These are phyloP conservation scores for Coptotermes formosanus DNA, from an alignment of 1,140 invertebrate genomes.

Conservation along the genomic window DNA sequence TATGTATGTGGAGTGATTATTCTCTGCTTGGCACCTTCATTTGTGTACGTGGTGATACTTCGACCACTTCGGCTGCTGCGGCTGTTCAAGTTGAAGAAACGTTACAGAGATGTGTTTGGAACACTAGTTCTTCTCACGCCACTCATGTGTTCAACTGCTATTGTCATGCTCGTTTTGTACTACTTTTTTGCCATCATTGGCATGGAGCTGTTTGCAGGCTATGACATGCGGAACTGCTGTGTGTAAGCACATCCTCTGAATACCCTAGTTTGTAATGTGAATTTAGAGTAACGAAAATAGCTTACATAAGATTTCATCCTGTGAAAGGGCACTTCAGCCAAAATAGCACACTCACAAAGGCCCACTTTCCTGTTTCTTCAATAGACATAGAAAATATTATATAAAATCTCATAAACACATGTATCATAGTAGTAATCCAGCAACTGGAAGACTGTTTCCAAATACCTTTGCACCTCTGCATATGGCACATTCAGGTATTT, in stretches of 20 bases:
- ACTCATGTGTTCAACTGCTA: slow-evolving; percentile 67
- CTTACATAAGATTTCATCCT: too few relatives aligned
- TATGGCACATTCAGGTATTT: too few relatives aligned
- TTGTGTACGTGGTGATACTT: slow-evolving; percentile 73
- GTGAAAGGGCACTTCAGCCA: too few relatives aligned
- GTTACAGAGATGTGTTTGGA: slow-evolving; percentile 86
- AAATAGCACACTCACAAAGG: too few relatives aligned
- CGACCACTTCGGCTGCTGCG: slow-evolving; percentile 65
- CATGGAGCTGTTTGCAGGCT: slow-evolving; percentile 82
- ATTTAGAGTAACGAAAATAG: too few relatives aligned
- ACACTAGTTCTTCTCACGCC: slow-evolving; percentile 80
- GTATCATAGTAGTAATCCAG: too few relatives aligned
- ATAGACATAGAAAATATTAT: too few relatives aligned
- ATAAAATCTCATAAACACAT: too few relatives aligned
- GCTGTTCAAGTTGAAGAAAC: slow-evolving; percentile 78
- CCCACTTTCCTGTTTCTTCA: too few relatives aligned
- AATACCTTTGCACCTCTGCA: too few relatives aligned
- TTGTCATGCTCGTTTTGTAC: slow-evolving; percentile 84
- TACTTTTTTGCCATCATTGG: slow-evolving; percentile 91
- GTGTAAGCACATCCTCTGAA: slow-evolving; percentile 58
- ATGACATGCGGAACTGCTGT: slow-evolving; percentile 81
- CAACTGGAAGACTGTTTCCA: too few relatives aligned
- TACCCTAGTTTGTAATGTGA: too few relatives aligned
- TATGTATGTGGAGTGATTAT: slow-evolving; percentile 65
- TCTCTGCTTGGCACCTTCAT: slow-evolving; percentile 62